Conservation (phyloP, 1,140 invertebrate species). For the Drosophila kanapiae region DNA sequence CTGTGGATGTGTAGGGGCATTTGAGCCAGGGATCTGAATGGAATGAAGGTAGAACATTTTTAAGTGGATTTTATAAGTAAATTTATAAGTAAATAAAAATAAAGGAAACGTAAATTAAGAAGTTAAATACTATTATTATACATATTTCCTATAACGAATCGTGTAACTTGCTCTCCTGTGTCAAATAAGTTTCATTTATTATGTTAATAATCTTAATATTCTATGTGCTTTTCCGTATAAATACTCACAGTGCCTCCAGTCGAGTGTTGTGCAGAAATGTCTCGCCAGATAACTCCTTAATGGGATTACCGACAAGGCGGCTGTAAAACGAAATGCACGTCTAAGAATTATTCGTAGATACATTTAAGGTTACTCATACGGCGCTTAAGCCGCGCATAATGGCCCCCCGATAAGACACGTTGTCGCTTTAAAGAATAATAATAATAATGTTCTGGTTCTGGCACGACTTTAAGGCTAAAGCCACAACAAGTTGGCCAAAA, state of each 20-base stretch:
- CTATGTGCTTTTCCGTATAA: conserved; percentile 1
- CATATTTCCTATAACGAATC: too few relatives aligned
- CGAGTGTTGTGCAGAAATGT: conserved; percentile 85
- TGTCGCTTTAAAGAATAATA: conserved; percentile 46
- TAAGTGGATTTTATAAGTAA: neutral
- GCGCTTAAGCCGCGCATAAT: conserved; percentile 62
- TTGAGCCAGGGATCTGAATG: conserved; percentile 63
- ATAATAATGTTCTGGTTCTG: conserved; percentile 19
- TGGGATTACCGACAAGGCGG: conserved; percentile 85
- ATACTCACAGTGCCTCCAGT: conserved; percentile 87
- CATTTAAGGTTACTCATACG: conserved; percentile 63
- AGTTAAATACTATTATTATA: too few relatives aligned
- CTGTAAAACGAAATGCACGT: conserved; percentile 76
- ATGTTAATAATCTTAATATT: neutral
- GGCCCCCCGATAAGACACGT: conserved; percentile 54
- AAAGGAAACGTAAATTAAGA: too few relatives aligned
- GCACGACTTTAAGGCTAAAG: conserved; percentile 31
- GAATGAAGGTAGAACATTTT: neutral
- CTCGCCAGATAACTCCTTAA: conserved; percentile 85
- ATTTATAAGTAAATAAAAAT: too few relatives aligned
- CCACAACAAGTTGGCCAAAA: conserved; percentile 21
- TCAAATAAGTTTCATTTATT: neutral
- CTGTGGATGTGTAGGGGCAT: conserved; percentile 66
- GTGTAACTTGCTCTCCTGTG: neutral
- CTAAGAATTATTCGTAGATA: conserved; percentile 33